Conservation (phyloP, 2,113 vertebrate genomes). For the Fregetta grallaria region DNA sequence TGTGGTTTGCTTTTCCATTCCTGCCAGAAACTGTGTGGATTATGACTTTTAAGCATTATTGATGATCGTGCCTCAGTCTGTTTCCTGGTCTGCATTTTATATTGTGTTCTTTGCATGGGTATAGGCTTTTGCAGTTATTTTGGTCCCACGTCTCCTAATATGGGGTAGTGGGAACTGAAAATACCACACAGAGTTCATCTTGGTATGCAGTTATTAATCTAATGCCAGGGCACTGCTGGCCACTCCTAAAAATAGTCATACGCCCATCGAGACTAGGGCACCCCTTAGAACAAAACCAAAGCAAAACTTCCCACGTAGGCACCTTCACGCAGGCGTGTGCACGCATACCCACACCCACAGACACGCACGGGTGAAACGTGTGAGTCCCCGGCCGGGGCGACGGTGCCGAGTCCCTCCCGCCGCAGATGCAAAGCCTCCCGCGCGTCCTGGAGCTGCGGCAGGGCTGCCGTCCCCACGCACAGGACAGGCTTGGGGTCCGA, state of each 20-base stretch:
- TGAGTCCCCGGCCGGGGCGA: fast-evolving
- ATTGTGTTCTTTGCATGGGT: not conserved
- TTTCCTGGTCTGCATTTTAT: not conserved
- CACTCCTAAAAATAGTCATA: not conserved
- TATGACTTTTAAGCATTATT: not conserved
- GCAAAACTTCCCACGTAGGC: not conserved
- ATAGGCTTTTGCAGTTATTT: not conserved
- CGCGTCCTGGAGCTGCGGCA: fast-evolving
- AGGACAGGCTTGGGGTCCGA: not conserved
- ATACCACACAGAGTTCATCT: not conserved
- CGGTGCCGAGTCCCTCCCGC: not conserved
- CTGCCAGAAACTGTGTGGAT: not conserved
- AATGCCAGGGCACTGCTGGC: not conserved
- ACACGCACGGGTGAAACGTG: fast-evolving
- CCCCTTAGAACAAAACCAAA: not conserved
- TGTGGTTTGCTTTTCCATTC: not conserved
- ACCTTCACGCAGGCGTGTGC: not conserved
- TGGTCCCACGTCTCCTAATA: conserved; percentile 11
- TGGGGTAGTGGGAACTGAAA: not conserved
- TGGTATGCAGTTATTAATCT: not conserved
- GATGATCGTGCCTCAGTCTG: not conserved
- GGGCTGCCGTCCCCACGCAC: not conserved
- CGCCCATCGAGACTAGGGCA: not conserved
- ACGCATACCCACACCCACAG: fast-evolving
- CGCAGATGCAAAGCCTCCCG: not conserved